Evolutionary conservation across 2,113 vertebrate genomes (phyloP).

Genomic region (Platysteira castanea): DNA sequence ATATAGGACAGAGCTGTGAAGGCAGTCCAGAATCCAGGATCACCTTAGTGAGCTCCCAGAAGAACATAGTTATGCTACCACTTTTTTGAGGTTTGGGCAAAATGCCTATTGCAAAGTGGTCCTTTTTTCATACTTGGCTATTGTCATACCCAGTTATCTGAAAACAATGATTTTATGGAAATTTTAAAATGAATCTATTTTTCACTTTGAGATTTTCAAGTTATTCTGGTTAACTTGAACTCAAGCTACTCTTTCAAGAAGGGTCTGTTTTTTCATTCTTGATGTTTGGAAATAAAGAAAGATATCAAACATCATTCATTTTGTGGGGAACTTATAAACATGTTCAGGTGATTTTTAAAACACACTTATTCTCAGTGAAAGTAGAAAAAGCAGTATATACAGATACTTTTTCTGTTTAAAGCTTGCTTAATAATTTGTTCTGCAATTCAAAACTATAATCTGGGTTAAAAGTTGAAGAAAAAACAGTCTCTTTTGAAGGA

Average conservation of each 20-base stretch:
- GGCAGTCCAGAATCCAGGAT: background rate
- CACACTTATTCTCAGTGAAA: background rate
- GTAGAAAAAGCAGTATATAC: background rate
- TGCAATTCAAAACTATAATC: background rate
- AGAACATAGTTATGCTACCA: background rate
- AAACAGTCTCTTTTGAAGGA: background rate
- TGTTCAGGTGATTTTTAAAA: background rate
- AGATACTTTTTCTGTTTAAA: background rate
- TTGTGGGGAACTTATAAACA: background rate
- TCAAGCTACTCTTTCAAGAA: background rate
- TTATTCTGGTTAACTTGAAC: background rate
- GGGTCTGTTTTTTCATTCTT: background rate
- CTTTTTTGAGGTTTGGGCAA: background rate
- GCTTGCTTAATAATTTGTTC: background rate
- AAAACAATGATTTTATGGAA: fast-evolving
- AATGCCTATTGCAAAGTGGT: background rate
- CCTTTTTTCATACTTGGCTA: background rate
- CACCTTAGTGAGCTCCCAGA: background rate
- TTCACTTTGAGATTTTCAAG: background rate
- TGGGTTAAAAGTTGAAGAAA: background rate
- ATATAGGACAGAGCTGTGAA: background rate
- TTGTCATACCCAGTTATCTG: background rate
- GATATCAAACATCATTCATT: background rate
- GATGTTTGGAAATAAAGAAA: background rate
- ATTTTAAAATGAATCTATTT: background rate